Percentiles rank a stretch among this genome's conserved stretches.
Conservation (phyloP, 2,113 vertebrate genomes). For the Mirounga angustirostris region DNA sequence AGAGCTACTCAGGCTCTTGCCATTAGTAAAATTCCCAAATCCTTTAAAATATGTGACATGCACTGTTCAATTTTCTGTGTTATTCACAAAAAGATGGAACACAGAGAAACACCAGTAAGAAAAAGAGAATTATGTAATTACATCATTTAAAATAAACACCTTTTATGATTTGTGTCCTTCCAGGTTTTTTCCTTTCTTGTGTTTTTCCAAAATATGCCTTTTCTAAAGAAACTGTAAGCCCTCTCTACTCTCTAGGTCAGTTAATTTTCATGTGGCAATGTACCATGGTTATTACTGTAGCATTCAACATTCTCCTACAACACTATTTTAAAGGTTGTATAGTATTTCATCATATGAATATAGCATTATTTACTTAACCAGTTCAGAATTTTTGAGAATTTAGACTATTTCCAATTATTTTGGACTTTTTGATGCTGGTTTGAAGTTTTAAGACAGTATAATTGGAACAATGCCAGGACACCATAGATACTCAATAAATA, state of each 20-base stretch:
- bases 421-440: background rate
- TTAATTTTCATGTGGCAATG: background rate
- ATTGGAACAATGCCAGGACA: background rate
- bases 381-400: background rate
- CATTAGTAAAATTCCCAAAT: background rate
- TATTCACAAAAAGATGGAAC: background rate
- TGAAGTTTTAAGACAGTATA: slow-evolving; percentile 17
- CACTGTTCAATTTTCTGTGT: background rate
- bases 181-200: background rate
- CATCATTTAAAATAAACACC: background rate
- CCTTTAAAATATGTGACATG: background rate
- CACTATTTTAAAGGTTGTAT: background rate
- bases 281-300: background rate
- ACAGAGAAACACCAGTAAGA: background rate
- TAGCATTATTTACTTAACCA: background rate
- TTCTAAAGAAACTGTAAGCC: background rate
- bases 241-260: background rate
- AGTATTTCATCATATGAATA: background rate
- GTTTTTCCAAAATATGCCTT: background rate
- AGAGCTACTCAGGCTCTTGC: background rate
- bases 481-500: background rate
- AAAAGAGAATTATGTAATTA: background rate
- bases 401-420: background rate
- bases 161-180: background rate
- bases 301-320: background rate